A percentile compares a stretch with the other conserved stretches of the same genome.
These are phyloP conservation scores for Xyliphius kryptos DNA, from an alignment of 2,113 vertebrate species.

Conservation along the genomic window DNA sequence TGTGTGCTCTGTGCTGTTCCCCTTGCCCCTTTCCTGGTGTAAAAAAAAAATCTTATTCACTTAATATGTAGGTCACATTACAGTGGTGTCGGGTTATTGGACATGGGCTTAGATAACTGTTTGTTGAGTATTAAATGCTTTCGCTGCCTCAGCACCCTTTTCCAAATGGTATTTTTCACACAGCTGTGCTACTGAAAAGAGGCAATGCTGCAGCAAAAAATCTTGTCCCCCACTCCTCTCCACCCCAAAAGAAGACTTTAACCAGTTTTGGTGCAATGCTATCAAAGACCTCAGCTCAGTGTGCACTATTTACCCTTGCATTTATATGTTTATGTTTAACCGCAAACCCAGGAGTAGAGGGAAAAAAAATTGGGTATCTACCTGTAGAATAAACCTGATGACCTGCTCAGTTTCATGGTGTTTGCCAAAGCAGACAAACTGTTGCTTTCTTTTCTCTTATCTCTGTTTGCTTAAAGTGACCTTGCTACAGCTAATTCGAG, in stretches of 20 bases:
- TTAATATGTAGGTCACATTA: conserved; percentile 98
- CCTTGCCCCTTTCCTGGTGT: conserved; percentile 58
- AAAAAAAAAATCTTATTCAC: conserved; percentile 73
- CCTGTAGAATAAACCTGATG: too few relatives aligned
- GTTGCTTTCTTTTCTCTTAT: conserved; percentile 70
- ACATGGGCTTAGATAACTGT: conserved; percentile 94
- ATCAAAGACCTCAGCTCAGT: too few relatives aligned
- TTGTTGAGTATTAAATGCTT: conserved; percentile 97
- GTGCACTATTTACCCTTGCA: too few relatives aligned
- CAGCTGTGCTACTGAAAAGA: conserved; percentile 94
- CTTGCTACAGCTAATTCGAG: conserved; percentile 62
- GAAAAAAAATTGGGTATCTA: too few relatives aligned
- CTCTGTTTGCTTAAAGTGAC: conserved; percentile 87
- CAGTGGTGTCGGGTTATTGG: conserved; percentile 87
- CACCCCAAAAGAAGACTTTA: conserved; percentile 32
- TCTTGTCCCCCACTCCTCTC: conserved; percentile 75
- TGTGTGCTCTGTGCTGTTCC: conserved; percentile 50
- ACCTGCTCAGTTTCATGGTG: too few relatives aligned
- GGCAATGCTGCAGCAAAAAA: conserved; percentile 80
- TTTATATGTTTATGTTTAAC: too few relatives aligned
- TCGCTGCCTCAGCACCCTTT: conserved; percentile 96
- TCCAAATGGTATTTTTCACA: conserved; percentile 97
- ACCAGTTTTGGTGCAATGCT: too few relatives aligned
- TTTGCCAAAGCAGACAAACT: conserved; percentile 61
- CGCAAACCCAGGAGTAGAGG: too few relatives aligned